Percentiles rank a stretch among this genome's conserved stretches.
phyloP scores from a whole-genome alignment of 2,888 invertebrate genomes.

The Thyatira batis region DNA sequence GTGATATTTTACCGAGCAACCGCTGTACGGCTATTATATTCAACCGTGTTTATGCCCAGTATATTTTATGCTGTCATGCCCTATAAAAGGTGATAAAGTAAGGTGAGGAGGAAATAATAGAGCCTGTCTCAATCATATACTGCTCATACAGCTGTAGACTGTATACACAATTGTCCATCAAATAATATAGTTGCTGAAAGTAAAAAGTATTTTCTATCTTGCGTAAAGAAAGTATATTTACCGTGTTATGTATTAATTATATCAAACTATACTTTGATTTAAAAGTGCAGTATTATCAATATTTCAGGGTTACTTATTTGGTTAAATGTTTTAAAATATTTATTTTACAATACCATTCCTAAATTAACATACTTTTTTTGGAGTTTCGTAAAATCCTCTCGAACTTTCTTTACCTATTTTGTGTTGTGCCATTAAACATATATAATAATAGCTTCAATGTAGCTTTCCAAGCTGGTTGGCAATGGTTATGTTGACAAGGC shows the following conservation, averaged over 20 bases:
- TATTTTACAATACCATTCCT: too few relatives aligned
- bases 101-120: background rate
- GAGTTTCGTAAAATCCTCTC: too few relatives aligned
- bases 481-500: background rate
- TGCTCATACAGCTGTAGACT: background rate
- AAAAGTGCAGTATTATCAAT: too few relatives aligned
- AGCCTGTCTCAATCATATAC: background rate
- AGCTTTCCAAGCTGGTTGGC: background rate
- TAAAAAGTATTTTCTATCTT: background rate
- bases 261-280: too few relatives aligned
- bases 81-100: background rate
- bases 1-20: slow-evolving; percentile 20
- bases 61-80: background rate
- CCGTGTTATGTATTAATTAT: too few relatives aligned
- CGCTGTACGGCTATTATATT: background rate
- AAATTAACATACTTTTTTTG: too few relatives aligned
- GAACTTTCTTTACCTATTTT: too few relatives aligned
- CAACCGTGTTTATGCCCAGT: background rate
- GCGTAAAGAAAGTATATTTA: background rate
- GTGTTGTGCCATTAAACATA: too few relatives aligned
- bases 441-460: background rate
- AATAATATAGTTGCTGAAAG: background rate
- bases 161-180: background rate
- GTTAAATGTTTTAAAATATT: too few relatives aligned
- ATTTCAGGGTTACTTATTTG: too few relatives aligned